Base-by-base conservation (phyloP, 2,888 invertebrate genomes). In the Luffia ferchaultella region DNA sequence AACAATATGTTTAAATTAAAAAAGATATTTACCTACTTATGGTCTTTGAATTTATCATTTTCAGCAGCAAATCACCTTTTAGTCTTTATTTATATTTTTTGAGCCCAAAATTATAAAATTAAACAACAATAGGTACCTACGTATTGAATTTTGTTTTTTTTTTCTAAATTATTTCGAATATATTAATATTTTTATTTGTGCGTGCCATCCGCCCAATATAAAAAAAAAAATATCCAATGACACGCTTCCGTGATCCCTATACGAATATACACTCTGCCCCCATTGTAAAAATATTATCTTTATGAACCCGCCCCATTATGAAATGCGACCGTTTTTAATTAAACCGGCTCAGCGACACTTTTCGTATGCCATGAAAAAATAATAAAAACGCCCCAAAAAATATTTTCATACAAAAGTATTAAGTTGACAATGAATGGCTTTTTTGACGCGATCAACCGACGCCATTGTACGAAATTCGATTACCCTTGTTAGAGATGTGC, bases 401-500 rank as follows among this genome's bases (percentile, higher is more conserved):
- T 51, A 50, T 48, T 50, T 56, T 43, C 42, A 56, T 51, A 59
- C 62, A 63, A 62, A 64, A 66, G 64, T 67, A 65, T 65, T 67
- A 67, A 65, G 63, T 43, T 71, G 69, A 76, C 76, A 80, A 79
- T 72, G 72, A 64, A 67, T 61, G 68, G 68, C 73, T 76, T 67
- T 73, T 64, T 64, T 68, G 61, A 64, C 67, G 70, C 70, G 76
- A 74, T 73, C 69, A 73, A 72, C 67, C 67, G 70, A 68, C 70
- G 67, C 71, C 68, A 73, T 80, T 82, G 69, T 68, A 70, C 67
- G 60, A 73, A 73, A 73, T 76, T 75, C 72, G 70, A 78, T 76
- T 75, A 67, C 72, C 30, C 30, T 68, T 62, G 52, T 54, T 75
- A 76, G 76, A 61, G 79, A 54, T 61, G 77, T 51, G 58, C 52